Conservation (phyloP, 2,797 vertebrate species). For the Dicrostonyx torquatus region DNA sequence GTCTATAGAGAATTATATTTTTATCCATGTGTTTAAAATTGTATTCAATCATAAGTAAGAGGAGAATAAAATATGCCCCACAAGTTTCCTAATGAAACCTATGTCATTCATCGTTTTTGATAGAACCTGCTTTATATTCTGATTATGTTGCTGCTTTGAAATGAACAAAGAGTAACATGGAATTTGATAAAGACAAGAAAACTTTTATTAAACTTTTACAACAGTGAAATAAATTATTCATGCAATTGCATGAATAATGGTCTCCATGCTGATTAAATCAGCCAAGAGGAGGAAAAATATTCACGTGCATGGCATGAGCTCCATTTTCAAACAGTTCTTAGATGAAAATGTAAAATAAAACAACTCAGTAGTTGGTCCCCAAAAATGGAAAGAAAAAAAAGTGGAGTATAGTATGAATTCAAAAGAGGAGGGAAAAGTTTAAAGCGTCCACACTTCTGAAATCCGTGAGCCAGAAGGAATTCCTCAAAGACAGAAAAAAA, state of each 20-base stretch:
- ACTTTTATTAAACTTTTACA: slow-evolving; percentile 84
- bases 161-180: slow-evolving; percentile 81
- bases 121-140: slow-evolving; percentile 77
- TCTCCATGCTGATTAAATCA: slow-evolving; percentile 81
- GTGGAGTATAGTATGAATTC: slow-evolving; percentile 75
- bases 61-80: slow-evolving; percentile 37
- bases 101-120: slow-evolving; percentile 58
- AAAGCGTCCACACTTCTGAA: slow-evolving; percentile 74
- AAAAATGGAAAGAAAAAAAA: slow-evolving; percentile 71
- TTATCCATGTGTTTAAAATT: slow-evolving; percentile 56
- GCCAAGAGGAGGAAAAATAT: slow-evolving; percentile 79
- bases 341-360: slow-evolving; percentile 81
- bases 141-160: slow-evolving; percentile 76
- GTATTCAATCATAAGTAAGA: slow-evolving; percentile 67
- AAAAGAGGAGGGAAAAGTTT: slow-evolving; percentile 75
- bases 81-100: slow-evolving; percentile 49
- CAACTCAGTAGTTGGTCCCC: slow-evolving; percentile 75
- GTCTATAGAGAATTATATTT: slow-evolving; percentile 46
- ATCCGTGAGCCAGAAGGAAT: slow-evolving; percentile 74
- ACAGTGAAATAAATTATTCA: slow-evolving; percentile 83
- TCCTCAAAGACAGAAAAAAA: slow-evolving; percentile 77
- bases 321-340: slow-evolving; percentile 79
- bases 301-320: slow-evolving; percentile 75
- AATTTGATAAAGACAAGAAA: slow-evolving; percentile 84
- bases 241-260: slow-evolving; percentile 81